A percentile compares a stretch with the other conserved stretches of the same genome.
Conservation (phyloP, 92 coral and sea anemone species). For the Phenganax marumi region DNA sequence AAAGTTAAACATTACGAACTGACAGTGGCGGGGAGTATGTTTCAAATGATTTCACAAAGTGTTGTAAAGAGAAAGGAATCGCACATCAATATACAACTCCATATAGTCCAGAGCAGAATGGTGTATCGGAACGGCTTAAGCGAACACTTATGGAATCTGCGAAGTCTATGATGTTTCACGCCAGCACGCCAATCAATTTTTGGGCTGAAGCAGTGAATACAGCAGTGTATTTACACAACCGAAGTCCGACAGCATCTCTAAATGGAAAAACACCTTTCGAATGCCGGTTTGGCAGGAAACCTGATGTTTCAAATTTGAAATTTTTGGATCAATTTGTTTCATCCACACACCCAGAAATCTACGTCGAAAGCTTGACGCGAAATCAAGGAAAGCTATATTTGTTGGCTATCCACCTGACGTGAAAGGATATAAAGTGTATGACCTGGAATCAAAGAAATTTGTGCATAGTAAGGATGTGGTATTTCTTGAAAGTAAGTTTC, state of each 20-base stretch:
- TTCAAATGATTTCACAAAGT: constrained; percentile 26
- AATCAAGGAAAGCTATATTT: constrained; percentile 30
- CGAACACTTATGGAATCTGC: constrained; percentile 46
- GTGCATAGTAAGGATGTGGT: neutral
- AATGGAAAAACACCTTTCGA: constrained; percentile 23
- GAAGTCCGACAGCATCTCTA: constrained; percentile 28
- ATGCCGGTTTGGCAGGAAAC: constrained; percentile 30
- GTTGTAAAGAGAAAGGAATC: constrained; percentile 41
- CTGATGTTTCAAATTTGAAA: constrained; percentile 61
- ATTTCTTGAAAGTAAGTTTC: neutral
- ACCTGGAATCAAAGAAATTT: neutral
- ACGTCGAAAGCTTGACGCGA: constrained; percentile 42
- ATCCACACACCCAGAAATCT: constrained; percentile 58
- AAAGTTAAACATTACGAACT: constrained; percentile 30
- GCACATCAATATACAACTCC: constrained; percentile 47
- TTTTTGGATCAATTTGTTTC: constrained; percentile 59
- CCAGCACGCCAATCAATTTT: constrained; percentile 28
- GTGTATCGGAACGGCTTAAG: constrained; percentile 37
- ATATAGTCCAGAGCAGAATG: constrained; percentile 50
- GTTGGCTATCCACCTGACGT: constrained; percentile 34
- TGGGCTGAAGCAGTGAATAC: constrained; percentile 49
- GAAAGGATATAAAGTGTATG: constrained; percentile 29
- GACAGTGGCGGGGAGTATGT: constrained; percentile 47
- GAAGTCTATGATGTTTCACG: constrained; percentile 37
- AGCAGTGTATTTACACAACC: constrained; percentile 44